Conservation (phyloP, 2,797 vertebrate genomes). For the Chelonia mydas region DNA sequence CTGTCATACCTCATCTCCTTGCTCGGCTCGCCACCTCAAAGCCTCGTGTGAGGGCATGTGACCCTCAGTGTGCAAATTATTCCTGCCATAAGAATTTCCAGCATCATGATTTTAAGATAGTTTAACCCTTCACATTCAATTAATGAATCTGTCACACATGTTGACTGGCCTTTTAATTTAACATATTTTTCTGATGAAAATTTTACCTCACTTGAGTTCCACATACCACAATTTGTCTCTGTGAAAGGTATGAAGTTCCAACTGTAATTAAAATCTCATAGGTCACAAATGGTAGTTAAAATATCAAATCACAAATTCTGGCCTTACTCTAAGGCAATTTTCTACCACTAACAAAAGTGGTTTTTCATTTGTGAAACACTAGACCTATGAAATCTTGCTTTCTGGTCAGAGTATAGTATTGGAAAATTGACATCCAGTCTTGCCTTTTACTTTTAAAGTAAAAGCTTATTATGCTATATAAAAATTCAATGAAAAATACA, state of each 20-base stretch:
- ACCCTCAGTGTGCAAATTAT: background rate
- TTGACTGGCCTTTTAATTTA: background rate
- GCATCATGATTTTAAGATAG: background rate
- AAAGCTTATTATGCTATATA: constrained; percentile 37
- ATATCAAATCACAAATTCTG: background rate
- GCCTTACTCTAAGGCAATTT: background rate
- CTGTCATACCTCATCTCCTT: background rate
- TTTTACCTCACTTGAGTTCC: background rate
- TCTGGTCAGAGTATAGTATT: background rate
- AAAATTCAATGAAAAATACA: constrained; percentile 38
- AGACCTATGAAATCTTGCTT: background rate
- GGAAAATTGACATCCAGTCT: constrained; percentile 14
- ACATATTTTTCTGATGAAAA: background rate
- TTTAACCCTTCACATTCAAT: background rate
- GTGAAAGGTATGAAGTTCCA: background rate
- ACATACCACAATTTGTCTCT: background rate
- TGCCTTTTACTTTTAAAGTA: constrained; percentile 43
- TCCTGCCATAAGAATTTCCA: background rate
- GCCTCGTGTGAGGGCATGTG: background rate
- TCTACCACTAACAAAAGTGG: background rate
- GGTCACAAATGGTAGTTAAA: background rate
- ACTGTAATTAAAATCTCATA: background rate
- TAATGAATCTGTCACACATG: background rate
- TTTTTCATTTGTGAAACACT: background rate
- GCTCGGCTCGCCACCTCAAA: background rate